Percentiles rank a stretch among this genome's conserved stretches.
phyloP scores from a whole-genome alignment of 2,888 invertebrate species.

The Orthonevra nobilis region DNA sequence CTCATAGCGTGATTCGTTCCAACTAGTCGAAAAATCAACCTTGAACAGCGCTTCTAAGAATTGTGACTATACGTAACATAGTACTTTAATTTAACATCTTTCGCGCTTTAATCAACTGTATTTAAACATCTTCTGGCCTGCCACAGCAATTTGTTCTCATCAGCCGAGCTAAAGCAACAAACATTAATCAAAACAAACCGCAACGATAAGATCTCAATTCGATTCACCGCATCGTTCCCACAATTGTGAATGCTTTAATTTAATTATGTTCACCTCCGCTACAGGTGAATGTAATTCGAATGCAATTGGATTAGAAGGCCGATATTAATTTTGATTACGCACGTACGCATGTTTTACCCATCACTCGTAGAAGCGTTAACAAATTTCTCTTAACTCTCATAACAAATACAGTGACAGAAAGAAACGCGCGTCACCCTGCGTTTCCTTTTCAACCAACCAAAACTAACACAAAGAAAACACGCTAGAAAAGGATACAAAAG shows the following conservation, averaged over 20 bases:
- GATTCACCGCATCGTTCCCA: slow-evolving; percentile 25
- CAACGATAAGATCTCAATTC: slow-evolving; percentile 28
- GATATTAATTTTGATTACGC: slow-evolving; percentile 21
- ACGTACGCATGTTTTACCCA: background rate
- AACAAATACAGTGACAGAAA: background rate
- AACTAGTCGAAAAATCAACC: too few relatives aligned
- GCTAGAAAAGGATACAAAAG: slow-evolving; percentile 4
- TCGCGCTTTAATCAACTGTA: too few relatives aligned
- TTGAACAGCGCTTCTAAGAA: too few relatives aligned
- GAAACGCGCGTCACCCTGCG: background rate
- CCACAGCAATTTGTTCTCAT: too few relatives aligned
- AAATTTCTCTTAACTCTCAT: background rate
- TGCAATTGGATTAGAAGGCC: slow-evolving; percentile 20
- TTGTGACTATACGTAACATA: too few relatives aligned
- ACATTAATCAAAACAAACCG: slow-evolving; percentile 30
- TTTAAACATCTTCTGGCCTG: too few relatives aligned
- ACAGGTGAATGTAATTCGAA: slow-evolving; percentile 29
- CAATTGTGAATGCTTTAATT: slow-evolving; percentile 44
- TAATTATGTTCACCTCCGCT: slow-evolving; percentile 31
- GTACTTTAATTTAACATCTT: too few relatives aligned
- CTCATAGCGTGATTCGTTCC: too few relatives aligned
- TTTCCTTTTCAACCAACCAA: too few relatives aligned
- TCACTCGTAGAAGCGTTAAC: slow-evolving; percentile 1
- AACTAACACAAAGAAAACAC: slow-evolving; percentile 32
- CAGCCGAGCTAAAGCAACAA: too few relatives aligned